Percentiles rank a stretch among this genome's conserved stretches.
Conservation (phyloP, 2,888 invertebrate genomes). For the Lymantria dispar region DNA sequence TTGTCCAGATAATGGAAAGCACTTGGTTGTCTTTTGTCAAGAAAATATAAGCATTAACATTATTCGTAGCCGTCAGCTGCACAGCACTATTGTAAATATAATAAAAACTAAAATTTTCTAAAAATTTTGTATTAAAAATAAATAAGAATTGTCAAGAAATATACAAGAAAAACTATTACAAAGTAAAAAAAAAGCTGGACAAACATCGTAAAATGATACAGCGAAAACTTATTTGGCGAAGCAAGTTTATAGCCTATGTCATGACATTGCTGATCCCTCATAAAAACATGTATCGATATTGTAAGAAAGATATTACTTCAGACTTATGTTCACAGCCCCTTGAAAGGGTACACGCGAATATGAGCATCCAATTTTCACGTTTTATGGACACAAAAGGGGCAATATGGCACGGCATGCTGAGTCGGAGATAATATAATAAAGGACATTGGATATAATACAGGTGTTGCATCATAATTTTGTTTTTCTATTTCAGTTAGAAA, state of each 20-base stretch:
- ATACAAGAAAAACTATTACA: no score
- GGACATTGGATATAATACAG: conserved; percentile 53
- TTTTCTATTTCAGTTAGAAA: conserved; percentile 18
- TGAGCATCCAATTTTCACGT: conserved; percentile 52
- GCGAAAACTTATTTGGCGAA: conserved; percentile 59
- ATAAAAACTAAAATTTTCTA: no score
- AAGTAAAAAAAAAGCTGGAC: conserved; percentile 44
- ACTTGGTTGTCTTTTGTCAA: no score
- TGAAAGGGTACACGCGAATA: conserved; percentile 46
- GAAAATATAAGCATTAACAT: no score
- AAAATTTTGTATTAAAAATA: no score
- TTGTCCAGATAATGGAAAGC: no score
- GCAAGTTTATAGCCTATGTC: conserved; percentile 72
- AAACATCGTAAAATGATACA: conserved; percentile 67
- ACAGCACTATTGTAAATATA: no score
- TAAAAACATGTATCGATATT: conserved; percentile 77
- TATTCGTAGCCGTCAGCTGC: no score
- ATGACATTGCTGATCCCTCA: conserved; percentile 72
- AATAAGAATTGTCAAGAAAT: no score
- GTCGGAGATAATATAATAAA: conserved; percentile 48
- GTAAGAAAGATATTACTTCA: conserved; percentile 60
- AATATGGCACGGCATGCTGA: conserved; percentile 53
- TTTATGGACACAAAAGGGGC: conserved; percentile 42
- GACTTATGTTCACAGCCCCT: conserved; percentile 45
- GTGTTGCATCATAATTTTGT: conserved; percentile 46